Evolutionary conservation across 2,888 invertebrate species (phyloP).

Genomic region (Craniophora ligustri): DNA sequence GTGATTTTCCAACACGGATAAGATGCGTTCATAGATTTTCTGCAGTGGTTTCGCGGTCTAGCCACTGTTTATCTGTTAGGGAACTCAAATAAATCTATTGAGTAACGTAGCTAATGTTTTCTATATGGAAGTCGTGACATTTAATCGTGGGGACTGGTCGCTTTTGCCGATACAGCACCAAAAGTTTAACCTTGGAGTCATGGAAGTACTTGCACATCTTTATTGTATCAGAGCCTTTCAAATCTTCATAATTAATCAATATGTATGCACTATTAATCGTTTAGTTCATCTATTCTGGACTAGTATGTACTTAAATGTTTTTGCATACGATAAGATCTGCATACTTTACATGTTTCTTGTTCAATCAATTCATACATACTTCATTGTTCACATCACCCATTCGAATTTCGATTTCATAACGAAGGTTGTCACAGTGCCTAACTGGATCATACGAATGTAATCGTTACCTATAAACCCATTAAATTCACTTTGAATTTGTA

Average conservation of each 20-base stretch:
- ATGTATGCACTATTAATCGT: constrained; percentile 13
- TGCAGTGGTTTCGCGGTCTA: constrained; percentile 83
- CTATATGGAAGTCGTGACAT: constrained; percentile 80
- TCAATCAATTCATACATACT: constrained; percentile 21
- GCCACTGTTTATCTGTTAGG: constrained; percentile 79
- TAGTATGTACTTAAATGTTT: neutral
- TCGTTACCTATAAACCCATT: constrained; percentile 74
- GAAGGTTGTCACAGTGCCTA: constrained; percentile 78
- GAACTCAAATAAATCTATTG: constrained; percentile 84
- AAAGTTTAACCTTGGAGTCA: constrained; percentile 68
- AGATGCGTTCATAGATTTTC: constrained; percentile 83
- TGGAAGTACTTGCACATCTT: constrained; percentile 44
- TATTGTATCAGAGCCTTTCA: constrained; percentile 23
- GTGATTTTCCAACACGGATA: constrained; percentile 81
- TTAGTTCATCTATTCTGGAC: neutral
- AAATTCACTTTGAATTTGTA: constrained; percentile 70
- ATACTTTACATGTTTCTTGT: constrained; percentile 14
- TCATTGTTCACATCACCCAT: constrained; percentile 61
- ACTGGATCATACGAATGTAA: constrained; percentile 79
- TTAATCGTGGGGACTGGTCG: constrained; percentile 72
- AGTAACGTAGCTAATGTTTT: constrained; percentile 75
- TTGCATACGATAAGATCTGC: constrained; percentile 21
- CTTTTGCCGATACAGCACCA: constrained; percentile 68
- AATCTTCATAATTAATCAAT: constrained; percentile 43
- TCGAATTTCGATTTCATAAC: constrained; percentile 80